phyloP scores from a whole-genome alignment of 2,797 vertebrate species.

The Galagoides demidoff region DNA sequence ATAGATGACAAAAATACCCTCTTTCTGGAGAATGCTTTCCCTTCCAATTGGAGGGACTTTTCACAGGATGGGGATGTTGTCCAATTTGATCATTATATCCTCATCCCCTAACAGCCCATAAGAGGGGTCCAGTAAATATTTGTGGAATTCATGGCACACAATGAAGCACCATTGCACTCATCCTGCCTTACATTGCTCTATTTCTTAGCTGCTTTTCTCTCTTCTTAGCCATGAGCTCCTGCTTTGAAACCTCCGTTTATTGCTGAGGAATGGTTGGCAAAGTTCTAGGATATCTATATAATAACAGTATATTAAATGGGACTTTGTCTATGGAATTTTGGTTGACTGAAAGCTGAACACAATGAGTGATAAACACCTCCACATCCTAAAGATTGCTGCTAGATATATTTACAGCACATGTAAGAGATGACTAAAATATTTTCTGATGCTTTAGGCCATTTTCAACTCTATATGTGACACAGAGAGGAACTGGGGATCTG shows the following conservation, averaged over 20 bases:
- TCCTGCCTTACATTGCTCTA: neutral
- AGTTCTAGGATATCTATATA: constrained; percentile 8
- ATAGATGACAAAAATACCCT: neutral
- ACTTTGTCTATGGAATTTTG: neutral
- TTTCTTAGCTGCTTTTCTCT: constrained; percentile 21
- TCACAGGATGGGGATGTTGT: neutral
- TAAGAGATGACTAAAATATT: neutral
- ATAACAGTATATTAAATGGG: neutral
- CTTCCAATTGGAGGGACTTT: neutral
- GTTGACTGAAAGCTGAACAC: constrained; percentile 9
- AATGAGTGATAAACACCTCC: neutral
- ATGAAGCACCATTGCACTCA: neutral
- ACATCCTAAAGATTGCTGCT: neutral
- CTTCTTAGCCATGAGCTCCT: constrained; percentile 8
- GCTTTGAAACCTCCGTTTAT: neutral
- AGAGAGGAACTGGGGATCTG: neutral
- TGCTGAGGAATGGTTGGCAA: constrained; percentile 8
- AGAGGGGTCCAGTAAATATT: neutral
- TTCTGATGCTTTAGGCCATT: neutral
- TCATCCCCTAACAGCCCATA: neutral
- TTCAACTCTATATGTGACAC: neutral
- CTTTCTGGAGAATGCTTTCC: neutral
- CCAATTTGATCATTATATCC: neutral
- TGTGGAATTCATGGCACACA: neutral
- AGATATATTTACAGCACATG: neutral